phyloP scores from a whole-genome alignment of 2,113 vertebrate species.

The Syngnathoides biaculeatus region DNA sequence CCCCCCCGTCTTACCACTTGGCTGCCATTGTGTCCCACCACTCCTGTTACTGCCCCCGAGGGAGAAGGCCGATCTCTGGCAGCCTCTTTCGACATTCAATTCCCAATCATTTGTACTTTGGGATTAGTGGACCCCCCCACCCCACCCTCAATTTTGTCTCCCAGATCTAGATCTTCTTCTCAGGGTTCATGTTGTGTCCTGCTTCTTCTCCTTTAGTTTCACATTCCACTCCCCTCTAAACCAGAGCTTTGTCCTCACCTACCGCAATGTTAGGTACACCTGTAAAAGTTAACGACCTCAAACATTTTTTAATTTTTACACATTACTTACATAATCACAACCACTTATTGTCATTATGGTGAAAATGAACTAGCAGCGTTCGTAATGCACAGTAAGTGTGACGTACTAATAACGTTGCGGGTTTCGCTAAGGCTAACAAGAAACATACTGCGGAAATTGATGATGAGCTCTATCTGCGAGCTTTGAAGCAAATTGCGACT shows the following conservation, averaged over 20 bases:
- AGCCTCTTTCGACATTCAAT: conserved; percentile 24
- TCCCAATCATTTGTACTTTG: conserved; percentile 21
- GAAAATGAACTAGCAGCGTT: not conserved
- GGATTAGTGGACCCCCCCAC: conserved; percentile 10
- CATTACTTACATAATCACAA: not conserved
- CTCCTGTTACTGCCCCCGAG: conserved; percentile 46
- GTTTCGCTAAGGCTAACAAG: not conserved
- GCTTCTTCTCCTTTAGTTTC: conserved; percentile 38
- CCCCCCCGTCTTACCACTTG: conserved; percentile 31
- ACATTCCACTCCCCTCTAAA: conserved; percentile 12
- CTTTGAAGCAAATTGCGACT: no score
- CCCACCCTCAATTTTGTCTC: not conserved
- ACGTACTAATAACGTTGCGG: no score
- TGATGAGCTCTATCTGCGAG: not conserved
- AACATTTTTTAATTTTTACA: not conserved
- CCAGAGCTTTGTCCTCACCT: not conserved
- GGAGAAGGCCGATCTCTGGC: conserved; percentile 18
- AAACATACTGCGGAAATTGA: not conserved
- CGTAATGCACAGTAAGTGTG: not conserved
- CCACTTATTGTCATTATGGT: no score
- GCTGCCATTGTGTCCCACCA: conserved; percentile 32
- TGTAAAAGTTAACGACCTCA: not conserved
- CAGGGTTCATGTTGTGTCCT: conserved; percentile 21
- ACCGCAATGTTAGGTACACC: not conserved
- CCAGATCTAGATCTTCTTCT: conserved; percentile 2